phyloP scores from a whole-genome alignment of 2,888 invertebrate species.

The Cataglyphis albicans region DNA sequence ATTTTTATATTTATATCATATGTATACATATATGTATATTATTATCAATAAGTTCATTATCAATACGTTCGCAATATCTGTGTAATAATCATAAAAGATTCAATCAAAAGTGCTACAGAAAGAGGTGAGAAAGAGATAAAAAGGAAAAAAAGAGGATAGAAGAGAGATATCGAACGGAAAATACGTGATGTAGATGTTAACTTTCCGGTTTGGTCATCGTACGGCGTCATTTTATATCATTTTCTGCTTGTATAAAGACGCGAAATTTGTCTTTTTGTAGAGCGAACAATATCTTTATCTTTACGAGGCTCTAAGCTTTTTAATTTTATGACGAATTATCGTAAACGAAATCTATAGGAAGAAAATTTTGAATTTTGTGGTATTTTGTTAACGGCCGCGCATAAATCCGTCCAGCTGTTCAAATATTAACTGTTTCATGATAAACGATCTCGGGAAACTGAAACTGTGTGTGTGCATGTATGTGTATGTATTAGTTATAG shows the following conservation, averaged over 20 bases:
- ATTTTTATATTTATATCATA: constrained; percentile 8
- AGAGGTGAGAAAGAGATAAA: constrained; percentile 6
- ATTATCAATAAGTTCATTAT: constrained; percentile 9
- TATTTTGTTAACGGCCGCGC: constrained; percentile 73
- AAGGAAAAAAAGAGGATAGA: constrained; percentile 38
- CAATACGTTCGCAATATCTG: constrained; percentile 6
- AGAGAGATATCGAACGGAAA: constrained; percentile 60
- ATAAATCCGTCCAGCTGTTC: constrained; percentile 69
- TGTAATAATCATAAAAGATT: constrained; percentile 66
- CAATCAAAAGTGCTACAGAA: constrained; percentile 52
- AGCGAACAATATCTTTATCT: constrained; percentile 79
- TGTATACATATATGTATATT: not conserved
- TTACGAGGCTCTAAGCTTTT: constrained; percentile 82
- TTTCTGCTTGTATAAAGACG: constrained; percentile 64
- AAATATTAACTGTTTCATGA: constrained; percentile 74
- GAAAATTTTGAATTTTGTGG: constrained; percentile 53
- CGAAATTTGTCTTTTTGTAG: constrained; percentile 55
- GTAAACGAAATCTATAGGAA: constrained; percentile 71
- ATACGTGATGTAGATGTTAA: constrained; percentile 73
- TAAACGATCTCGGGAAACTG: constrained; percentile 57
- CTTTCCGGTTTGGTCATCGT: constrained; percentile 45
- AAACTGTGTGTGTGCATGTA: not conserved
- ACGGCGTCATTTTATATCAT: constrained; percentile 59
- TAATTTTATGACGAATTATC: constrained; percentile 82
- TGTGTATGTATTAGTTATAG: constrained; percentile 6